Evolutionary conservation across 2,113 vertebrate species (phyloP).

Genomic region (Platanista minor): DNA sequence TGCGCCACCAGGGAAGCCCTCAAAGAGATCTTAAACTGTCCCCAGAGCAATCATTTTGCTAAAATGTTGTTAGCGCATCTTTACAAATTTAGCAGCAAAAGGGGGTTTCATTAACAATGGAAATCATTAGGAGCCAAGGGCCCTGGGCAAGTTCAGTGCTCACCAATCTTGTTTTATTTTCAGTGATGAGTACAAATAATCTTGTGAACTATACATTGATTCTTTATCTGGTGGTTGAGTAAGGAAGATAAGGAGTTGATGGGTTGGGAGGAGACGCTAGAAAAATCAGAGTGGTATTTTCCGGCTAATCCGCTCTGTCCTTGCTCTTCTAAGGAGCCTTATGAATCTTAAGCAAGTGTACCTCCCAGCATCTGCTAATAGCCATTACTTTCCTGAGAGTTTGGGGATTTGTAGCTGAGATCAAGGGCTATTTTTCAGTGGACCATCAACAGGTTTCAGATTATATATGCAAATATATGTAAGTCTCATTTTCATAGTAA

Average conservation of each 20-base stretch:
- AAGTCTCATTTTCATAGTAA: constrained; percentile 9
- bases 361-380: not conserved
- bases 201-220: not conserved
- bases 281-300: not conserved
- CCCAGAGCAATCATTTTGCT: constrained; percentile 59
- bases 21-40: constrained; percentile 68
- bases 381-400: not conserved
- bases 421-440: not conserved
- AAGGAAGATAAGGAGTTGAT: not conserved
- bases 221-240: not conserved
- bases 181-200: constrained; percentile 12
- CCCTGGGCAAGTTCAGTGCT: not conserved
- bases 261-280: not conserved
- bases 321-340: not conserved
- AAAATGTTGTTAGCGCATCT: constrained; percentile 41
- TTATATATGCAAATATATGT: not conserved
- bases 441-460: not conserved
- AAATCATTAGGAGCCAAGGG: not conserved
- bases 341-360: not conserved
- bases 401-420: not conserved
- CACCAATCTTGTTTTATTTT: constrained; percentile 35
- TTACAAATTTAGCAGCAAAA: constrained; percentile 41
- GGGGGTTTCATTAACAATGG: constrained; percentile 53
- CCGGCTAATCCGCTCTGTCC: not conserved
- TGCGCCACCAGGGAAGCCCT: too few species aligned